A percentile compares a stretch with the other conserved stretches of the same genome.
Evolutionary conservation across 2,888 invertebrate genomes (phyloP).

Genomic region (Drosophila kuntzei): DNA sequence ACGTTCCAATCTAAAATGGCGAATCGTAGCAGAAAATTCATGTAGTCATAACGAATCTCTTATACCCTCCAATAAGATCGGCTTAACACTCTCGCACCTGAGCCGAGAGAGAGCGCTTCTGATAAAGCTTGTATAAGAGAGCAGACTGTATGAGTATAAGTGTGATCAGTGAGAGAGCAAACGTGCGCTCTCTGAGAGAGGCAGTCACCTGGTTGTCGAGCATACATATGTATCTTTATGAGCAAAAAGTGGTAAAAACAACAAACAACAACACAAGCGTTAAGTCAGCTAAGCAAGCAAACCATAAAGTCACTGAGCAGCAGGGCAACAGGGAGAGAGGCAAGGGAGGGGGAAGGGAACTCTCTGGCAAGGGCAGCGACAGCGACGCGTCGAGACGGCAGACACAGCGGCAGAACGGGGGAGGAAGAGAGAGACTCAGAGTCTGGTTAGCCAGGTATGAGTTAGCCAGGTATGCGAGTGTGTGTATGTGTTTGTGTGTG

Average conservation of each 20-base stretch:
- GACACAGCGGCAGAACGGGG: slow-evolving; percentile 28
- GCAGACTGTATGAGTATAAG: slow-evolving; percentile 1
- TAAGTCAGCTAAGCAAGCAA: slow-evolving; percentile 60
- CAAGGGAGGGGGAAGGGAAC: slow-evolving; percentile 1
- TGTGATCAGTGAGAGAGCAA: slow-evolving; percentile 32
- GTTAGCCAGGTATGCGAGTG: slow-evolving; percentile 6
- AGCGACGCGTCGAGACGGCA: slow-evolving; percentile 21
- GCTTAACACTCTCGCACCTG: slow-evolving; percentile 51
- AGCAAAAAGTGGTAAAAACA: slow-evolving; percentile 49
- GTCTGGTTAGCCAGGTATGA: slow-evolving; percentile 58
- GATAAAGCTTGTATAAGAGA: slow-evolving; percentile 47
- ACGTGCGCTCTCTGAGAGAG: slow-evolving; percentile 12
- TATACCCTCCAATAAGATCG: slow-evolving; percentile 74
- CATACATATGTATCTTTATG: background rate
- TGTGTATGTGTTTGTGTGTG: background rate
- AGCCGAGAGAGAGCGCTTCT: slow-evolving; percentile 23
- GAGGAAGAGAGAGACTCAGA: slow-evolving; percentile 42
- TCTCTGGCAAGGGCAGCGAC: slow-evolving; percentile 25
- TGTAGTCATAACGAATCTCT: slow-evolving; percentile 38
- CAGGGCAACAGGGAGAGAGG: background rate
- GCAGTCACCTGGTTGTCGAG: slow-evolving; percentile 51
- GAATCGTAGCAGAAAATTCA: slow-evolving; percentile 56
- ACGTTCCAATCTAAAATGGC: slow-evolving; percentile 73
- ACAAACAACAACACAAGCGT: slow-evolving; percentile 46
- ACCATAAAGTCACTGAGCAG: slow-evolving; percentile 63